phyloP scores from a whole-genome alignment of 2,113 vertebrate species.

The Halichoeres trimaculatus region DNA sequence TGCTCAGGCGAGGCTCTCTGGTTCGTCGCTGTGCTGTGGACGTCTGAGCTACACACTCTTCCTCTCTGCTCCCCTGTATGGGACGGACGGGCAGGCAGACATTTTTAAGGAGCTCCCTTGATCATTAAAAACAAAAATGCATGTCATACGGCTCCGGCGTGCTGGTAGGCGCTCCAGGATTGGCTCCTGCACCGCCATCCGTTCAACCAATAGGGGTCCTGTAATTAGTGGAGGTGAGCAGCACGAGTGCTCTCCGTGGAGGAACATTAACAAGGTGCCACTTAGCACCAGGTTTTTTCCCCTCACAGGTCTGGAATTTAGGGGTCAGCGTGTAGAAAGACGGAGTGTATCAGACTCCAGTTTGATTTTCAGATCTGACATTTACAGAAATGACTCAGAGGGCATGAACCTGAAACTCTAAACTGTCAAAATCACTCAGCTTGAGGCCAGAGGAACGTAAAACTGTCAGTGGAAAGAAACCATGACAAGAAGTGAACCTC shows the following conservation, averaged over 20 bases:
- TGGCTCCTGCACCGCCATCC: constrained; percentile 70
- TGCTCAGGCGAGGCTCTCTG: constrained; percentile 52
- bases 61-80: constrained; percentile 65
- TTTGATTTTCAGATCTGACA: constrained; percentile 33
- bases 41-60: constrained; percentile 29
- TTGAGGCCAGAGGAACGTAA: constrained; percentile 17
- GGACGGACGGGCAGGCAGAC: constrained; percentile 44
- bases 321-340: background rate
- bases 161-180: constrained; percentile 75
- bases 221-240: constrained; percentile 72
- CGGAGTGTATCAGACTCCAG: background rate
- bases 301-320: constrained; percentile 51
- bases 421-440: constrained; percentile 17
- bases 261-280: constrained; percentile 62
- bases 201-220: constrained; percentile 74
- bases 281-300: constrained; percentile 34
- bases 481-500: background rate
- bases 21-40: constrained; percentile 26
- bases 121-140: constrained; percentile 84
- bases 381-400: constrained; percentile 14
- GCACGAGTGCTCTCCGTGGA: constrained; percentile 38
- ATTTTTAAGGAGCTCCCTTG: constrained; percentile 81
- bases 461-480: constrained; percentile 12
- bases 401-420: constrained; percentile 26
- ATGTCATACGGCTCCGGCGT: constrained; percentile 61